Base-by-base conservation (phyloP, 2,888 invertebrate genomes). In the Epinotia demarniana region DNA sequence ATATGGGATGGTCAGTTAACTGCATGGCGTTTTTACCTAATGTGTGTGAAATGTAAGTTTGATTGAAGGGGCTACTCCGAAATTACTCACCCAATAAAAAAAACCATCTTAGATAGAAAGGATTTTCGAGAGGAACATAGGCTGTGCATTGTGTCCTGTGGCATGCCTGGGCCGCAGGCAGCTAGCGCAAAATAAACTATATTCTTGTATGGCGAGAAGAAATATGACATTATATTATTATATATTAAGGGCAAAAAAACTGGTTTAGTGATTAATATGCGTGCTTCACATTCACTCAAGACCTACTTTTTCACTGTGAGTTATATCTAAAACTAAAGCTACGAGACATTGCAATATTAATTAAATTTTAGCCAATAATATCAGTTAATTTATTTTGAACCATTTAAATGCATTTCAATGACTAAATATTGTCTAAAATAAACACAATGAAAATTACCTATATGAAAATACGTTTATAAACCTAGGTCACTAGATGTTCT, bases 331-430 rank as follows among this genome's bases (percentile, higher is more conserved):
- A 80, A 79, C 78, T 79, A 81, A 83, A 77, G 75, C 79, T 83
- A 85, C 79, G 84, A 79, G 80, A 78, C 77, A 78, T 79, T 81
- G 72, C 73, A 78, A 78, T 77, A 77, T 77, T 79, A 77, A 79
- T 79, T 73, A 81, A 80, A 80, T 78, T 79, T 73, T 75, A 78
- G 58, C 66, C 76, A 74, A 76, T 83, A 81, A 80, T 58, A 81
- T 81, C 78, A 79, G 78, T 86, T 85, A 81, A 81, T 83, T 89
- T 92, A 93, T 89, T 93, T 93, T 93, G 93, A 93, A 93, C 93
- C 89, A 86, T 89, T 85, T 78, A 84, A 86, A 87, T 87, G 85
- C 85, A 86, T 82, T 81, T 83, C 79, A 79, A 81, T 82, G 85
- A 84, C 77, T 80, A 80, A 80, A 84, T 89, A 92, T 91, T 92